Base-by-base conservation (phyloP, 2,113 vertebrate species). In the Gnathonemus echidnorhynchus region DNA sequence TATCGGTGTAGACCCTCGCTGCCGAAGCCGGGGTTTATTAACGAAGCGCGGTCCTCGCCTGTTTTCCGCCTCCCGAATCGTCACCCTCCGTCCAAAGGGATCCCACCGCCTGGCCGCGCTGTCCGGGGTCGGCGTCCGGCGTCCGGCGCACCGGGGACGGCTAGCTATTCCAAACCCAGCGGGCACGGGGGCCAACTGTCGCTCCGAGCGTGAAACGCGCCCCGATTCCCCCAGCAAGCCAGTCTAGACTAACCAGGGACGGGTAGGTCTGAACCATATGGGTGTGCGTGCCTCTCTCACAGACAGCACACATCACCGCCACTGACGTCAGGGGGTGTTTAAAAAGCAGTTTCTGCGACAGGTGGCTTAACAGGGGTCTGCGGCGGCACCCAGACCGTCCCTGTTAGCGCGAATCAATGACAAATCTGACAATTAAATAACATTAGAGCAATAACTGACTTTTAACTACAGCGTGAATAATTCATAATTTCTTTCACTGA, bases 311-410 rank as follows among this genome's bases (percentile, higher is more conserved):
- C 83, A n/a, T 46, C 42, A n/a, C 19, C 46, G 5, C 8, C 39
- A 10, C 24, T 86, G 46, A 89, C 88, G 88, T 89, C 88, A 89
- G 45, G 9, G 21, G 17, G 74, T 80, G 74, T 39, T 80, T 80
- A 80, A 80, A 49, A 27, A 49, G 8, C 48, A 50, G 45, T 49
- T 49, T 50, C 48, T 50, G 45, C 45, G 84, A 86, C 84, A 50
- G 84, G 84, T 86, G 84, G 84, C 45, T 80, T 27, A 80, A 39
- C 35, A 5, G 13, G 35, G 2, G 74, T 42, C 74, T 17, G 74
- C 74, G 35, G 31, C 74, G 17, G 15, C 70, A 77, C 70, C 35
- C 27, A 77, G 15, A 77, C 31, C 11, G 10, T 39, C 15, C 70
- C 21, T 77, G 13, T 77, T 11, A 77, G 70, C 31, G 70, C 31